Base-by-base conservation (phyloP, 2,888 invertebrate genomes). In the Trichopoda pennipes region DNA sequence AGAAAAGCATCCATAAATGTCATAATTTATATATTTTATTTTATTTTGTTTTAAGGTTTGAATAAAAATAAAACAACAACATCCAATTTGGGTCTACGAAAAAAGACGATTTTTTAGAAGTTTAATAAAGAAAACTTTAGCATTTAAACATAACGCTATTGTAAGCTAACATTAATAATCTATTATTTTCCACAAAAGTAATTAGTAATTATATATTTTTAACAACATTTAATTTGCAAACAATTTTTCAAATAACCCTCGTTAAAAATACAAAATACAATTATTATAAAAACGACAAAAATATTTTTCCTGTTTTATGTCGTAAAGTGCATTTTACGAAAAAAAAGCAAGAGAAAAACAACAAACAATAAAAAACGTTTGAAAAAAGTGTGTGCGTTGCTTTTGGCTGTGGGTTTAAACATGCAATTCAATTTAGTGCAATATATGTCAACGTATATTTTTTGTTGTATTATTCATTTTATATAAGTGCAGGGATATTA, bases 1-100 rank as follows among this genome's bases (percentile, higher is more conserved):
- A 44, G 28, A 53, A 60, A 38, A 51, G 38, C 61, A 42, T 53
- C 66, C 53, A 61, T 73, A 63, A 73, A 73, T 73, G 73, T 73
- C 73, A 73, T 61, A 38, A 61, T 61, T 44, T 73, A 58, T 47
- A 19, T 53, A 4, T n/a, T 49, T 21, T 21, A 44, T 12, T n/a
- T 14, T 38, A 10, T 38, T 38, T 44, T 44, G 7, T 44, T 44
- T 44, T 14, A 16, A n/a, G n/a, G 3, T 44, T 44, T 16, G 16
- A n/a, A 3, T 3, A 38, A 38, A 38, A 38, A 38, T 2, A 38
- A 10, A 12, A 38, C 7, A 12, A n/a, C n/a, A n/a, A n/a, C n/a
- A n/a, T n/a, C n/a, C n/a, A n/a, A n/a, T n/a, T n/a, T n/a, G n/a
- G n/a, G n/a, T n/a, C n/a, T n/a, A n/a, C n/a, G n/a, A n/a, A n/a